phyloP scores from a whole-genome alignment of 2,797 vertebrate species.

The Characodon lateralis region DNA sequence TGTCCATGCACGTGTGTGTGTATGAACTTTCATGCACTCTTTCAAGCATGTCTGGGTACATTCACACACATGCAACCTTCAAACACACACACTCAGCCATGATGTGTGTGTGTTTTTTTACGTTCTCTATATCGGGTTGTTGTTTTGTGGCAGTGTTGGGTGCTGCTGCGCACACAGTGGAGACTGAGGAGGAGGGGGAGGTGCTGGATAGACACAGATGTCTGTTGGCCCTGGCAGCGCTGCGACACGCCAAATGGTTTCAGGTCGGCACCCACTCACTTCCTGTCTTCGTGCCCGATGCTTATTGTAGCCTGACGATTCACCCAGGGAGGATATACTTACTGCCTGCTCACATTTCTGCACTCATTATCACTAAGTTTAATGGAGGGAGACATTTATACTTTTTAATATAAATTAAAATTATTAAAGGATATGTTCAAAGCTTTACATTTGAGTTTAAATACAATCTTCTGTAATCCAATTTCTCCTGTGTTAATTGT shows the following conservation, averaged over 20 bases:
- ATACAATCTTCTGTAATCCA: neutral
- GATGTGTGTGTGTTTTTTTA: conserved; percentile 89
- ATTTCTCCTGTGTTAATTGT: neutral
- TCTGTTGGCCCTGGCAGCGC: conserved; percentile 99
- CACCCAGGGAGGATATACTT: conserved; percentile 31
- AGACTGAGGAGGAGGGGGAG: conserved; percentile 91
- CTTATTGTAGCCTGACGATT: conserved; percentile 89
- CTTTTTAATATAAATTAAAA: neutral
- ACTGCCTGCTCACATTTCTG: conserved; percentile 10
- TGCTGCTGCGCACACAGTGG: conserved; percentile 92
- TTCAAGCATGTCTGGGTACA: conserved; percentile 40
- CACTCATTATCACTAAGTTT: conserved; percentile 11
- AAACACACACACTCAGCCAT: conserved; percentile 73
- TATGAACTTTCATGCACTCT: conserved; percentile 55
- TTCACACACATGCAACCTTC: conserved; percentile 48
- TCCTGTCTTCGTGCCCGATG: conserved; percentile 83
- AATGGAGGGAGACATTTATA: conserved; percentile 5
- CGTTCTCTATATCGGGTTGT: conserved; percentile 87
- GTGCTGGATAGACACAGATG: conserved; percentile 99
- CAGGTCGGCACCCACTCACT: conserved; percentile 98
- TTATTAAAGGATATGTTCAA: conserved; percentile 12
- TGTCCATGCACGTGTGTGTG: conserved; percentile 67
- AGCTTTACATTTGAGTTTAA: conserved; percentile 1
- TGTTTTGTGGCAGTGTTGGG: conserved; percentile 93
- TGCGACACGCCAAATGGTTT: conserved; percentile 99